Evolutionary conservation across 2,888 invertebrate species (phyloP), one percentile per base, ranked within the genome.

Genomic region (Pelosia muscerda): DNA sequence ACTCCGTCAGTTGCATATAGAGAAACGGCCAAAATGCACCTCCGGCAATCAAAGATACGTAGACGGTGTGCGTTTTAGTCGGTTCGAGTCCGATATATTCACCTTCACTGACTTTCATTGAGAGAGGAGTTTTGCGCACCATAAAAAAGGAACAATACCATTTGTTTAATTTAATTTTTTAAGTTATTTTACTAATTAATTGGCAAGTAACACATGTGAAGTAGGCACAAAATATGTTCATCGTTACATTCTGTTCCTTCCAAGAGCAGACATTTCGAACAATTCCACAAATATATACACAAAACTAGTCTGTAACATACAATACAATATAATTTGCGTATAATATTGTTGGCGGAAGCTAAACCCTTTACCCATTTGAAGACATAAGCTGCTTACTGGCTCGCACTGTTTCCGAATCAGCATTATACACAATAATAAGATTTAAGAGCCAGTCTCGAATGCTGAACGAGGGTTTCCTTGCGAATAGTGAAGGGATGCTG

Each of bases 381-480:
- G 38, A 31, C 54, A 38, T 68, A 68, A 68, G 68, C 68, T 28
- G 59, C 63, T 68, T 63, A 68, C 54, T 1, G 49, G 34, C 42
- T 25, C 62, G 49, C 58, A 58, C 63, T 59, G 63, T 68, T 38
- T 25, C 63, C 64, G 63, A 63, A 23, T 68, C 63, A 68, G 68
- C 63, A 23, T 55, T 49, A 64, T 60, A 60, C 57, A 65, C 63
- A 59, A 59, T 68, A 68, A 68, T 68, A 68, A 64, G 59, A 68
- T 68, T 68, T 68, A 64, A 64, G n/a, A 55, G 25, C 54, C 13
- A 54, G 54, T 38, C 58, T 63, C 38, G 54, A 54, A 59, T 63
- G 63, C 58, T 63, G 67, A 63, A 58, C 58, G 15, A 19, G 49
- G 56, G 53, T 9, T 58, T 63, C n/a, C n/a, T 54, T 63, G 58